A percentile compares a stretch with the other conserved stretches of the same genome.
Conservation (phyloP, 2,797 vertebrate genomes). For the Crotalus adamanteus region DNA sequence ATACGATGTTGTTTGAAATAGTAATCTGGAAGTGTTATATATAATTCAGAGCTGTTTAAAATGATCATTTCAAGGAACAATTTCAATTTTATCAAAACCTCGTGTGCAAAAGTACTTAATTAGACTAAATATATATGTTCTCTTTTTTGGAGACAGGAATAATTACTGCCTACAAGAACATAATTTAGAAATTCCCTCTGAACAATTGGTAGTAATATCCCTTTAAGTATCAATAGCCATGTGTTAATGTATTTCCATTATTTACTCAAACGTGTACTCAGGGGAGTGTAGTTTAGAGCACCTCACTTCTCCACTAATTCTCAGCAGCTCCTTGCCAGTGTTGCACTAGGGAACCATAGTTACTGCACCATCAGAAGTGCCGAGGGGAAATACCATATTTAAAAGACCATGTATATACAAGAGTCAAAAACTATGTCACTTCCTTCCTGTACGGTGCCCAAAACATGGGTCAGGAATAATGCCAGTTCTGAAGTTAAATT, state of each 20-base stretch:
- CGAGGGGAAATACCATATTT: background rate
- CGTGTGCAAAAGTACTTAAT: constrained; percentile 1
- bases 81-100: background rate
- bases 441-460: background rate
- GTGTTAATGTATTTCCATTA: background rate
- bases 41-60: background rate
- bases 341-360: background rate
- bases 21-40: constrained; percentile 15
- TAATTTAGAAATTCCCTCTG: background rate
- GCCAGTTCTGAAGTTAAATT: background rate
- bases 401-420: background rate
- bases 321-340: background rate
- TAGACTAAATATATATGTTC: constrained; percentile 14
- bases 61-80: background rate
- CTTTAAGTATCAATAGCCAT: constrained; percentile 25
- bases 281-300: background rate
- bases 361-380: background rate
- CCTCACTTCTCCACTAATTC: background rate
- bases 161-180: constrained; percentile 21
- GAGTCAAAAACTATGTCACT: background rate
- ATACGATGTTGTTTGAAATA: background rate
- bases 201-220: background rate
- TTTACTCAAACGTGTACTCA: background rate
- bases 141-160: constrained; percentile 12
- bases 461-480: background rate